Evolutionary conservation across 2,888 invertebrate genomes (phyloP).

Genomic region (Netelia melanura): DNA sequence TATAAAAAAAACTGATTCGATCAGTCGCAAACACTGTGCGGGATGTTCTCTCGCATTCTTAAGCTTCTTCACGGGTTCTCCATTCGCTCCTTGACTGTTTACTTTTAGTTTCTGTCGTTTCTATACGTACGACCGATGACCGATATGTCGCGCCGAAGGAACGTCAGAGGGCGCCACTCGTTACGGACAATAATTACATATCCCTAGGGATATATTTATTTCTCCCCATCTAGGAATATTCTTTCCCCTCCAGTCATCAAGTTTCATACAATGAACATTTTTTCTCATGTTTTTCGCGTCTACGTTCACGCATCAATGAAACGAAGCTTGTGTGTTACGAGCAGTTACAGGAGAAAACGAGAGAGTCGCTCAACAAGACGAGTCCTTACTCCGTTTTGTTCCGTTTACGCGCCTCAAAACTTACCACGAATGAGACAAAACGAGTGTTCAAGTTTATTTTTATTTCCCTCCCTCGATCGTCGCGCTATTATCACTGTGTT

Average conservation of each 20-base stretch:
- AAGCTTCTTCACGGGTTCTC: neutral
- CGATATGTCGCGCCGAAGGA: neutral
- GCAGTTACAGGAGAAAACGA: conserved; percentile 33
- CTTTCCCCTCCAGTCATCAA: neutral
- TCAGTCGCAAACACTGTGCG: neutral
- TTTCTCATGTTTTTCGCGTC: neutral
- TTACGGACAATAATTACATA: neutral
- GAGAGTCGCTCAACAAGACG: neutral
- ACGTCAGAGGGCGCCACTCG: neutral
- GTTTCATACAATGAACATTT: conserved; percentile 15
- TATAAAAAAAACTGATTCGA: neutral
- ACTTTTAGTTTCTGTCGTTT: neutral
- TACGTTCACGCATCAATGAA: conserved; percentile 27
- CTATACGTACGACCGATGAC: neutral
- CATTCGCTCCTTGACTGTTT: neutral
- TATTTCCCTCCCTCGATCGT: neutral
- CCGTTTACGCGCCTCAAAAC: conserved; percentile 1
- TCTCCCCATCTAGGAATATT: conserved; percentile 15
- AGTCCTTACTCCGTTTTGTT: conserved; percentile 16
- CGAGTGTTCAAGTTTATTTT: conserved; percentile 13
- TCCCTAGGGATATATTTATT: neutral
- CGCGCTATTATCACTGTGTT: neutral
- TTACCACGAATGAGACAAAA: conserved; percentile 18
- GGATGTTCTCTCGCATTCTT: neutral
- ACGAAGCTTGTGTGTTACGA: conserved; percentile 24